Base-by-base conservation (phyloP, 2,888 invertebrate genomes). In the Tenthredo livida region DNA sequence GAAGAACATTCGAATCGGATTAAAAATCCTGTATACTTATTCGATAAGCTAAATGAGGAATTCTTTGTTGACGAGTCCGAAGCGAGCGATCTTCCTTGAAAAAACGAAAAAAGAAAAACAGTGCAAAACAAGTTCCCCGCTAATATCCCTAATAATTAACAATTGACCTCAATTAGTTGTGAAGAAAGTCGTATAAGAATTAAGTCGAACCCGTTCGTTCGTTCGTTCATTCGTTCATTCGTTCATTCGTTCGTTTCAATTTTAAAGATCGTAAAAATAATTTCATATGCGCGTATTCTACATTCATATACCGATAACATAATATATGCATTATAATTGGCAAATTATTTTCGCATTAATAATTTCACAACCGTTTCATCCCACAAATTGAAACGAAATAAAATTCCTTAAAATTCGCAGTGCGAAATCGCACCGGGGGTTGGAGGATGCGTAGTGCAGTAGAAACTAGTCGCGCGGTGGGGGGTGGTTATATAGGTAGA, bases 131-230 rank as follows among this genome's bases (percentile, higher is more conserved):
- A 80, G 50, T 15, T 61, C 21, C 5, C 61, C 37, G 33, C 58
- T 21, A 80, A 21, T 37, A 61, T 61, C 25, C 40, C 78, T 40
- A 21, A 61, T 80, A 80, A 80, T 80, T 80, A 80, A 80, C 80
- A 80, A 80, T 80, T 80, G 80, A 80, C 80, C 80, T 61, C 80
- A 61, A 80, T 80, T 80, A 58, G n/a, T 21, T 61, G 29, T 3
- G 17, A 54, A 77, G 25, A 77, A 77, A 77, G 54, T 54, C 15
- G n/a, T 50, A 54, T n/a, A 54, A 50, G 54, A 33, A 50, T 54
- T 50, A 29, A 73, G 29, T 33, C 61, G 61, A 61, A 61, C 25
- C 61, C n/a, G 17, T 50, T 17, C 33, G 4, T 33, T 33, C 29
- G 15, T 47, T 47, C 15, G 15, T 47, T 15, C 47, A 15, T 47